phyloP scores from a whole-genome alignment of 2,797 vertebrate species.

The Hozukius guyotensis region DNA sequence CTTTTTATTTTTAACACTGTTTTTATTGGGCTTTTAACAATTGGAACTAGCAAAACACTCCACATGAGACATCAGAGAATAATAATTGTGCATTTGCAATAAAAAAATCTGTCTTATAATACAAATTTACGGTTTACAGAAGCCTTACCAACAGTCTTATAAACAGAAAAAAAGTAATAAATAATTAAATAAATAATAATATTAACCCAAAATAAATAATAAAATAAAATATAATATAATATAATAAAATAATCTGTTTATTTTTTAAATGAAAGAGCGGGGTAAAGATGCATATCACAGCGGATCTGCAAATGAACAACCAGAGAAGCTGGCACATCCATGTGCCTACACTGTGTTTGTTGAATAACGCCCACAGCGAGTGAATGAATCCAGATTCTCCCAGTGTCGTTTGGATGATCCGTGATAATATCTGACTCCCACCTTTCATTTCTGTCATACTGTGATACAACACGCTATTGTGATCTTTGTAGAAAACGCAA shows the following conservation, averaged over 20 bases:
- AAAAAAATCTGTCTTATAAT: too few relatives aligned
- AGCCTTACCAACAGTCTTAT: too few relatives aligned
- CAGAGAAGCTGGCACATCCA: conserved; percentile 18
- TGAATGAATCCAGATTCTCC: conserved; percentile 34
- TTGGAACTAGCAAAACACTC: too few relatives aligned
- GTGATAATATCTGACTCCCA: conserved; percentile 29
- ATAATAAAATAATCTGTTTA: too few relatives aligned
- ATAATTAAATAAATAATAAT: too few relatives aligned
- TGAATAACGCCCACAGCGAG: conserved; percentile 40
- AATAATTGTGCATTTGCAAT: too few relatives aligned
- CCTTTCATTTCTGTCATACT: background rate
- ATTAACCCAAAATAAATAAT: too few relatives aligned
- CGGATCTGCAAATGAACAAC: conserved; percentile 26
- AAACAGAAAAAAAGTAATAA: too few relatives aligned
- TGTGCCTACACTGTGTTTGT: conserved; percentile 43
- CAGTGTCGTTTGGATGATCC: conserved; percentile 17
- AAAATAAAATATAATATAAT: background rate
- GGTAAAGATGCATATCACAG: background rate
- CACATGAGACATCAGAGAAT: too few relatives aligned
- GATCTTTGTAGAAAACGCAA: background rate
- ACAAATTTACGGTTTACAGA: too few relatives aligned
- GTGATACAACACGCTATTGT: background rate
- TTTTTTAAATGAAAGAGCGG: background rate
- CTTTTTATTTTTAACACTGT: too few relatives aligned
- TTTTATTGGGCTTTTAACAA: too few relatives aligned